These are phyloP conservation scores for Pseudopipra pipra DNA, from an alignment of 2,113 vertebrate genomes.

Conservation along the genomic window DNA sequence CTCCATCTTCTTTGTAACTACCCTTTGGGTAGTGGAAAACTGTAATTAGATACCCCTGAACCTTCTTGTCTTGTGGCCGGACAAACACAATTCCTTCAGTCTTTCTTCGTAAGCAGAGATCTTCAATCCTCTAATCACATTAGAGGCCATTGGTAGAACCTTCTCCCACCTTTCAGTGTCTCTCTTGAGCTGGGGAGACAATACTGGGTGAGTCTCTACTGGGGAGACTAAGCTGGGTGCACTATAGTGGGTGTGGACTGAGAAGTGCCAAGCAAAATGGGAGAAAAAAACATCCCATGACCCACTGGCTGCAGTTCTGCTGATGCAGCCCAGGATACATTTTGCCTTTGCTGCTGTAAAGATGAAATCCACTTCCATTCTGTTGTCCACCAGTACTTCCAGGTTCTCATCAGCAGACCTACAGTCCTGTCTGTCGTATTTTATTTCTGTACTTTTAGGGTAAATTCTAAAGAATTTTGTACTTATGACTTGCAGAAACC, in stretches of 20 bases:
- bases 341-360: background rate
- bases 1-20: background rate
- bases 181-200: background rate
- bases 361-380: background rate
- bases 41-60: background rate
- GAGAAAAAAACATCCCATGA: background rate
- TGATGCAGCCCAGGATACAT: accelerated
- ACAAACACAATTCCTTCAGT: background rate
- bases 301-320: background rate
- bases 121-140: background rate
- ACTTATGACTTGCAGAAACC: background rate
- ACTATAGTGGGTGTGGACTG: background rate
- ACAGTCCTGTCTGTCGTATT: background rate
- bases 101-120: background rate
- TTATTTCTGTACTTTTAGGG: background rate
- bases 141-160: background rate
- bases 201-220: background rate
- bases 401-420: background rate
- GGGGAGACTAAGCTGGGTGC: background rate
- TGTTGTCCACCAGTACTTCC: background rate
- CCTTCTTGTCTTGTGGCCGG: background rate
- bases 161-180: background rate
- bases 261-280: background rate
- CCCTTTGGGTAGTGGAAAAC: background rate
- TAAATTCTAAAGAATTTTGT: background rate